A percentile compares a stretch with the other conserved stretches of the same genome.
phyloP scores from a whole-genome alignment of 2,888 invertebrate species.

The Caenorhabditis sulstoni region DNA sequence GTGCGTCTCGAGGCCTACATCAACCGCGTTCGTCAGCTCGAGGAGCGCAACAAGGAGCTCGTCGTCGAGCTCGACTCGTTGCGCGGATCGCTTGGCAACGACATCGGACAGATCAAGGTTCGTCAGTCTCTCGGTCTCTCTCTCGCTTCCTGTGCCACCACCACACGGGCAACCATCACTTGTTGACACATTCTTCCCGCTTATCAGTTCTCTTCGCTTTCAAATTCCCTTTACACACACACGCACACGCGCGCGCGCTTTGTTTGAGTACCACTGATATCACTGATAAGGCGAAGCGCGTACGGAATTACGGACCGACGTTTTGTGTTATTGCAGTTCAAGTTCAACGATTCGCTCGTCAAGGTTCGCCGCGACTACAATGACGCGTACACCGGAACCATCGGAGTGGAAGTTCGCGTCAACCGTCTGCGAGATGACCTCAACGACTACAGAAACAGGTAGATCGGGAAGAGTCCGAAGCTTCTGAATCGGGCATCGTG shows the following conservation, averaged over 20 bases:
- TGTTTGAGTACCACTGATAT: constrained; percentile 44
- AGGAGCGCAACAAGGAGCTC: constrained; percentile 52
- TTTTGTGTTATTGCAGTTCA: constrained; percentile 26
- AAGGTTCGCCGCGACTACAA: constrained; percentile 43
- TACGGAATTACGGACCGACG: not conserved
- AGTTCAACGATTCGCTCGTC: constrained; percentile 48
- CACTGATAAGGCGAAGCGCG: constrained; percentile 44
- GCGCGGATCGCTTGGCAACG: constrained; percentile 55
- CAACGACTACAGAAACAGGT: constrained; percentile 58
- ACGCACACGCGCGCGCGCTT: constrained; percentile 36
- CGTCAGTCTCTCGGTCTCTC: not conserved
- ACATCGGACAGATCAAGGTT: constrained; percentile 56
- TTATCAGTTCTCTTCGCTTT: constrained; percentile 20
- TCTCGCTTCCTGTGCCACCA: too few relatives aligned
- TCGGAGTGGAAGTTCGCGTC: constrained; percentile 54
- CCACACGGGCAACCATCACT: constrained; percentile 1
- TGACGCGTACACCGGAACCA: constrained; percentile 39
- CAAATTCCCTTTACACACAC: constrained; percentile 30
- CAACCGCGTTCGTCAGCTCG: constrained; percentile 49
- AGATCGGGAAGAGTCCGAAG: not conserved
- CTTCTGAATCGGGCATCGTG: constrained; percentile 44
- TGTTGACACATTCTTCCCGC: constrained; percentile 35
- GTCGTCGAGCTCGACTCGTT: constrained; percentile 52
- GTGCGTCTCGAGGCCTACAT: constrained; percentile 52
- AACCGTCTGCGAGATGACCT: constrained; percentile 55